These are phyloP conservation scores for Drosophila kanekoi DNA, from an alignment of 2,888 invertebrate genomes.

Conservation along the genomic window DNA sequence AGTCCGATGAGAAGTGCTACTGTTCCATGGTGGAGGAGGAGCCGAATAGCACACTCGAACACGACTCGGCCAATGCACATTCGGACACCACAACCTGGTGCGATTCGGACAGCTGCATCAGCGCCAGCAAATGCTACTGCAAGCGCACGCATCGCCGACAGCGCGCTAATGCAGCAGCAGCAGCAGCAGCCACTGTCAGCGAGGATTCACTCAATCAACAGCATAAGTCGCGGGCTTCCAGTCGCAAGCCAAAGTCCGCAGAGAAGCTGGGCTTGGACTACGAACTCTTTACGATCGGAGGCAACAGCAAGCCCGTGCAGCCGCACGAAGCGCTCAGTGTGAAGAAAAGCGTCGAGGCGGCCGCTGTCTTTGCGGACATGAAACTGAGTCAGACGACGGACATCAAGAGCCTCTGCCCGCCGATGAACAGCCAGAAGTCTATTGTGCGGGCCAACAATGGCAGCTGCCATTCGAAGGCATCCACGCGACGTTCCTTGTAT, in stretches of 20 bases:
- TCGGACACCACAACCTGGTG: slow-evolving; percentile 87
- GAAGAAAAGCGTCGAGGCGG: slow-evolving; percentile 95
- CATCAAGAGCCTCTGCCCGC: slow-evolving; percentile 86
- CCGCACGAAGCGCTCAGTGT: slow-evolving; percentile 91
- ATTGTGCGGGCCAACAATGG: slow-evolving; percentile 40
- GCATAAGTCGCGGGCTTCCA: slow-evolving; percentile 55
- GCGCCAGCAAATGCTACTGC: slow-evolving; percentile 95
- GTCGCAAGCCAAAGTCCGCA: slow-evolving; percentile 83
- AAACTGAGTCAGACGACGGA: slow-evolving; percentile 90
- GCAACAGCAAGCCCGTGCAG: slow-evolving; percentile 86
- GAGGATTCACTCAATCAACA: slow-evolving; percentile 78
- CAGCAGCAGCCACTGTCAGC: slow-evolving; percentile 43
- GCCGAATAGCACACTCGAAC: slow-evolving; percentile 76
- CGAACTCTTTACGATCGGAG: slow-evolving; percentile 88
- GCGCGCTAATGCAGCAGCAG: slow-evolving; percentile 21
- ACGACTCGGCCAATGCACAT: slow-evolving; percentile 85
- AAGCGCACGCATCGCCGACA: slow-evolving; percentile 77
- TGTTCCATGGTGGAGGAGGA: slow-evolving; percentile 87
- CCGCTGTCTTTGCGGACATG: slow-evolving; percentile 93
- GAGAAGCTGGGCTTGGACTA: slow-evolving; percentile 92
- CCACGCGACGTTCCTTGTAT: slow-evolving; percentile 68
- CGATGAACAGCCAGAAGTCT: slow-evolving; percentile 29
- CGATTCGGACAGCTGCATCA: slow-evolving; percentile 94
- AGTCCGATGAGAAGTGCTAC: slow-evolving; percentile 88
- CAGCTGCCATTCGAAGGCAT: slow-evolving; percentile 69